Base-by-base conservation (phyloP, 1,140 invertebrate species). In the Sminthurides bifidus region DNA sequence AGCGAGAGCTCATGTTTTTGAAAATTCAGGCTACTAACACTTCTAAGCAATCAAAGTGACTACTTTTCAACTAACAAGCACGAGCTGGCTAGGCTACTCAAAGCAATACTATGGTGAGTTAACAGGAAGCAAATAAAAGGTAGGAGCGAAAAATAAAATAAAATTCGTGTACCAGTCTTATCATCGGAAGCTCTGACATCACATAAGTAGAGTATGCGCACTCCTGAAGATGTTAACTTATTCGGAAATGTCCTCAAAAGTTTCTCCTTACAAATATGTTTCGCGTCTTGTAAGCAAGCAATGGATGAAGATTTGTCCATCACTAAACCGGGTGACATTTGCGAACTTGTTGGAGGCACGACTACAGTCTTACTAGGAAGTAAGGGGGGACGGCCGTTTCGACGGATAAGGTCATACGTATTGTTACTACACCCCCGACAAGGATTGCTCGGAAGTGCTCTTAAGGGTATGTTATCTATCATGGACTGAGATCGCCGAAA, bases 181-280 rank as follows among this genome's bases (percentile, higher is more conserved):
- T 54, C 52, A 43, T 41, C 51, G 51, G 48, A 51, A 46, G 54
- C 31, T 27, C 8, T 51, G 41, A 24, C 38, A 60, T 65, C 56
- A 62, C 58, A 63, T 12, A 61, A 50, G 54, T 65, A 65, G 29
- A 65, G 50, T 30, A 65, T 46, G 24, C 59, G 56, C 14, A 65
- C 63, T 43, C 63, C 63, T 27, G 53, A 56, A n/a, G 53, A 33
- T 17, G 56, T 56, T 6, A 65, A 26, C 52, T 65, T 65, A 46
- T 65, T 61, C 12, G 59, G 63, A 24, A 65, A 29, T 38, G 51
- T 33, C n/a, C 31, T 33, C 24, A 65, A 41, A 15, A 63, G 51
- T 54, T 59, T 64, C 40, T 63, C 54, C 27, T 44, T 58, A 53
- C 54, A 64, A 35, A 59, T 53, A 27, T 45, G 43, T 33, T 60